Base-by-base conservation (phyloP, 2,888 invertebrate species). In the Lepidocyrtoides sp. region DNA sequence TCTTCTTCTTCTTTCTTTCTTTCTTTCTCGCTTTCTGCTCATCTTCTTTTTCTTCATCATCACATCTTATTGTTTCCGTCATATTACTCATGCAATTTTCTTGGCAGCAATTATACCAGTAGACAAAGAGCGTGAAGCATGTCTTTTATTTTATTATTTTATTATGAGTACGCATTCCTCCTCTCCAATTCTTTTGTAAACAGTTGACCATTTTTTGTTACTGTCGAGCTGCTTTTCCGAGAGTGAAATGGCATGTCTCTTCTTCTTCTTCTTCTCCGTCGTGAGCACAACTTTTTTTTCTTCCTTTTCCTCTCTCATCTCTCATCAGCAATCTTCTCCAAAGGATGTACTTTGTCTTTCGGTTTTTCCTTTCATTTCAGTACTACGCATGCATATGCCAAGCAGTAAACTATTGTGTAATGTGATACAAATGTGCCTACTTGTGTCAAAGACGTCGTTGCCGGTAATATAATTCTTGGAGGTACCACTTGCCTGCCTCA, bases 41-140 rank as follows among this genome's bases (percentile, higher is more conserved):
- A 10, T 51, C 57, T 8, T 32, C 32, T 8, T 69, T 32, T 17
- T 41, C 69, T n/a, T 72, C 48, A 66, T 44, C 63, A n/a, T 60
- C 88, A 69, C 81, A 48, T 77, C 44, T 60, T 66, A 85, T 90
- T 85, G 85, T 90, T 85, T 79, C 90, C 69, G 85, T 84, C 90
- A 79, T 90, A 90, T 90, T 90, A 90, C 75, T 89, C 89, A 84
- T 90, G 79, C 85, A 75, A 83, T 89, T 89, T 75, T 87, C 79
- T 87, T 87, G 87, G 87, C 87, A 88, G 69, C 84, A 82, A 60
- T 57, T 75, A 44, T 69, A 41, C 10, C 17, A 69, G 69, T 7
- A 66, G 17, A 5, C 7, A 69, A 77, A 51, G 51, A 44, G 41
- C 66, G n/a, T 60, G 36, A 41, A 57, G 48, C 60, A 36, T 60